A percentile compares a stretch with the other conserved stretches of the same genome.
These are phyloP conservation scores for Gambelia wislizenii DNA, from an alignment of 2,797 vertebrate species.

Conservation along the genomic window DNA sequence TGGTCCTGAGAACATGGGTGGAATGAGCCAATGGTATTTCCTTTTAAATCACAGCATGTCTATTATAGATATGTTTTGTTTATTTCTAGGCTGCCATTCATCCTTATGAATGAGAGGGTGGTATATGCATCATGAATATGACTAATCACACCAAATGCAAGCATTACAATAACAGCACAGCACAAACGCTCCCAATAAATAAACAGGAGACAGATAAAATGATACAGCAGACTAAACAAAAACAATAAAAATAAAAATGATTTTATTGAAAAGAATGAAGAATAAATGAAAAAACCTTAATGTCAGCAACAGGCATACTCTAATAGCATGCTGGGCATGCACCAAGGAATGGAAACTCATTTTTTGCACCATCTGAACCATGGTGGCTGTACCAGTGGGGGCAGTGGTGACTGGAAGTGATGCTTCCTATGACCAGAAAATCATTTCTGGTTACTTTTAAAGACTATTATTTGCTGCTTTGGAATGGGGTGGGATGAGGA, in stretches of 20 bases:
- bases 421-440: too few species aligned
- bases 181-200: neutral
- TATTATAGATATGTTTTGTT: neutral
- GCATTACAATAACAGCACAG: neutral
- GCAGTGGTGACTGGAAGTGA: too few species aligned
- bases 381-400: too few species aligned
- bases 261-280: neutral
- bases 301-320: too few species aligned
- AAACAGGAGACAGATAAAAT: neutral
- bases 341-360: too few species aligned
- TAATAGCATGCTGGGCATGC: too few species aligned
- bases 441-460: too few species aligned
- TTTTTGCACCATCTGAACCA: too few species aligned
- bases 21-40: constrained; percentile 34
- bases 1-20: neutral
- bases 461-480: too few species aligned
- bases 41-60: neutral
- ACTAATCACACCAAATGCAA: neutral
- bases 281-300: neutral
- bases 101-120: neutral
- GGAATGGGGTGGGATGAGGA: too few species aligned
- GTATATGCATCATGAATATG: neutral
- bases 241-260: neutral
- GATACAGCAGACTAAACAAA: neutral
- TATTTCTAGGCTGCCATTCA: neutral